Conservation (phyloP, 1,140 invertebrate species). For the Megalonaias nervosa region DNA sequence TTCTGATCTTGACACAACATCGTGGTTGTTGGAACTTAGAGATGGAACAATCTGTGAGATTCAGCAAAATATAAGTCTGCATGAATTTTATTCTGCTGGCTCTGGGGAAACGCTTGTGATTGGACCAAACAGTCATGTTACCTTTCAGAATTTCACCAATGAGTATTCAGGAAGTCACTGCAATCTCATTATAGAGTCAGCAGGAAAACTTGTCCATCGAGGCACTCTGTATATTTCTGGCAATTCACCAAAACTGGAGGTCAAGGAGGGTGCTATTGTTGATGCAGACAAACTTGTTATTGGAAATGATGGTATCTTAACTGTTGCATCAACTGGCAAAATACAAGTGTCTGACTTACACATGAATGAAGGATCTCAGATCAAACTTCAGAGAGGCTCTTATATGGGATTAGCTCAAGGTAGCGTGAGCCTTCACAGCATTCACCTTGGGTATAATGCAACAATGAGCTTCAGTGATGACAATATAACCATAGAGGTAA, state of each 20-base stretch:
- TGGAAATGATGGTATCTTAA: constrained; percentile 38
- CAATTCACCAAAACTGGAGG: constrained; percentile 11
- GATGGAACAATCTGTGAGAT: too few relatives aligned
- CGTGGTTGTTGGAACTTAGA: too few relatives aligned
- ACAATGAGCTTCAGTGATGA: constrained; percentile 37
- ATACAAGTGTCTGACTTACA: constrained; percentile 23
- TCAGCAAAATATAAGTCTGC: too few relatives aligned
- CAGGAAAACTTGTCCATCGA: too few relatives aligned
- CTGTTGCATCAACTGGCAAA: constrained; percentile 30
- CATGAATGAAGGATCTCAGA: constrained; percentile 22
- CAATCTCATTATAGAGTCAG: too few relatives aligned
- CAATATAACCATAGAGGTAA: constrained; percentile 34
- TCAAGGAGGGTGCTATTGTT: constrained; percentile 30
- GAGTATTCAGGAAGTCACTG: too few relatives aligned
- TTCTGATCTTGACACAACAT: too few relatives aligned
- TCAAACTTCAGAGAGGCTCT: constrained; percentile 18
- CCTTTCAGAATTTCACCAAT: too few relatives aligned
- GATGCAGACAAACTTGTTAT: constrained; percentile 33
- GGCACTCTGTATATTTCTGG: too few relatives aligned
- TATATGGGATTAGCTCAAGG: constrained; percentile 20
- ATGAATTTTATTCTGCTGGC: too few relatives aligned
- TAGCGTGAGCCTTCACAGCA: constrained; percentile 16
- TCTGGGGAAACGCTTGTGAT: too few relatives aligned
- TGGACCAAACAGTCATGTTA: too few relatives aligned
- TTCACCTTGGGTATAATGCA: constrained; percentile 44